These are phyloP conservation scores for Globia sparganii DNA, from an alignment of 2,888 invertebrate genomes.

Conservation along the genomic window DNA sequence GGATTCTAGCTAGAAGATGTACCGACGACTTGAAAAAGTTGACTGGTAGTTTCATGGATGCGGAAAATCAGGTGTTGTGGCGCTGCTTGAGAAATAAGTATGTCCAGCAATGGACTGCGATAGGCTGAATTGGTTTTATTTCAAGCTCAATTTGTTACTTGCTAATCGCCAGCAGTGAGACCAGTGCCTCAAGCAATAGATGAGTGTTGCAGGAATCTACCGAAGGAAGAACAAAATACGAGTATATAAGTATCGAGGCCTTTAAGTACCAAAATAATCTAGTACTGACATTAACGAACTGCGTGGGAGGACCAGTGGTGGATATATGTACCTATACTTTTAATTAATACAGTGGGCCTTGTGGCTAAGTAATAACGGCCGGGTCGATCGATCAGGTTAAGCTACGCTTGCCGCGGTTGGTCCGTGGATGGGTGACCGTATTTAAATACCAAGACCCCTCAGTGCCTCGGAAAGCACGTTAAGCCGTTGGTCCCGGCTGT, in stretches of 20 bases:
- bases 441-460: too few species aligned
- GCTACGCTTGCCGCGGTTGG: too few species aligned
- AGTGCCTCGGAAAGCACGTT: too few species aligned
- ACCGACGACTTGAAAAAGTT: not conserved
- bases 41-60: not conserved
- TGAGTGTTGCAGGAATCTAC: conserved; percentile 8
- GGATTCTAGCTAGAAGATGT: not conserved
- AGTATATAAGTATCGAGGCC: conserved; percentile 28
- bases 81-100: not conserved
- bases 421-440: too few species aligned
- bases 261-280: conserved; percentile 25
- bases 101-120: not conserved
- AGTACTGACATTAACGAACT: conserved; percentile 31
- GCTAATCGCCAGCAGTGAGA: not conserved
- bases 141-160: not conserved
- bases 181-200: not conserved
- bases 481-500: too few species aligned
- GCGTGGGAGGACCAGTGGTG: conserved; percentile 26
- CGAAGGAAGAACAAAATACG: conserved; percentile 11
- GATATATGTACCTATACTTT: not conserved
- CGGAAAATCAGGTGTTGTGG: not conserved
- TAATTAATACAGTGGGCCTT: too few species aligned
- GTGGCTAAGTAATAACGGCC: too few species aligned
- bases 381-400: too few species aligned
- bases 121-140: too few species aligned